Evolutionary conservation across 2,888 invertebrate species (phyloP), one percentile per base, ranked within the genome.

Genomic region (Chouioia cunea): DNA sequence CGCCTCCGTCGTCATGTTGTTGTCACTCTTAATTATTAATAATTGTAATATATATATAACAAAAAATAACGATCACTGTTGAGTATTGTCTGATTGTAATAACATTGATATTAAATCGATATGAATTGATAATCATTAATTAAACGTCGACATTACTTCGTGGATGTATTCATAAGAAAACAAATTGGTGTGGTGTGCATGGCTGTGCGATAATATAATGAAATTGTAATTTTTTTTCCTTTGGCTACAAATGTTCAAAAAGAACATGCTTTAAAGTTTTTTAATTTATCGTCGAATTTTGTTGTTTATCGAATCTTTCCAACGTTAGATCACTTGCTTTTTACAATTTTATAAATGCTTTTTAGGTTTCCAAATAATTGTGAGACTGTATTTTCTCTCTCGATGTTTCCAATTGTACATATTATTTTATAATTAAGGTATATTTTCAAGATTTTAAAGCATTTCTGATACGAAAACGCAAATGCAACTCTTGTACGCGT

Each of bases 61-160:
- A 73, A 64, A 65, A 71, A 73, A 84, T 82, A 84, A 83, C 80
- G 83, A 84, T 84, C 83, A 85, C 81, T 84, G 83, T 85, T 85
- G 82, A 84, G 85, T 84, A 85, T 85, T 85, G 85, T 85, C 85
- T 84, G 84, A 84, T 84, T 85, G 84, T 85, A 85, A 84, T 83
- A 74, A 84, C 85, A 85, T 83, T 85, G 82, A 85, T 85, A 85
- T 85, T 83, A 82, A 85, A 84, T 84, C 83, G 83, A 84, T 84
- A 85, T 83, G 83, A 84, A 85, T 83, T 82, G 83, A 85, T 84
- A 85, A 85, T 85, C 85, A 85, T 85, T 84, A 84, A 83, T 83
- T 83, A 83, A 82, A 73, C 80, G 79, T 81, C 73, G 81, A 81
- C 77, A 77, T 79, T 77, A 77, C 77, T 80, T 77, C 75, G 77